Conservation (phyloP, 2,888 invertebrate species). For the Malachius bipustulatus region DNA sequence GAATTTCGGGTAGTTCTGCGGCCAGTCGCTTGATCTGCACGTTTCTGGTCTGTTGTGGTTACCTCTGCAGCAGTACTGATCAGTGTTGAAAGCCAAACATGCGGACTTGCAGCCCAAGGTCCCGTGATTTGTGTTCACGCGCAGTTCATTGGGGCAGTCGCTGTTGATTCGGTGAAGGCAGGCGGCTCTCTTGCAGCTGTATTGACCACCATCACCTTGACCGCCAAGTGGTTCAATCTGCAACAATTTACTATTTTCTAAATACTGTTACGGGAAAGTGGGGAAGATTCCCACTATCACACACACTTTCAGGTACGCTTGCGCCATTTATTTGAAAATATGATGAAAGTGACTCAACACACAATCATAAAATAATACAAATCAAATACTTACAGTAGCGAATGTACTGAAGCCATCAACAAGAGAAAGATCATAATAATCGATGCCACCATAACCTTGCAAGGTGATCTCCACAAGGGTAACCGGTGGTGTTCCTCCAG, state of each 20-base stretch:
- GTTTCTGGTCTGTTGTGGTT: slow-evolving; percentile 31
- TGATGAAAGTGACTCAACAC: too few species aligned
- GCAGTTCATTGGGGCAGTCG: slow-evolving; percentile 32
- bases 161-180: slow-evolving; percentile 30
- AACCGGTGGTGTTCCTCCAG: slow-evolving; percentile 32
- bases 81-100: slow-evolving; percentile 34
- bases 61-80: slow-evolving; percentile 37
- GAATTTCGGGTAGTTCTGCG: slow-evolving; percentile 28
- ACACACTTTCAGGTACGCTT: too few species aligned
- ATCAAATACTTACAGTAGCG: slow-evolving; percentile 23
- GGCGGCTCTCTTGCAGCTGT: slow-evolving; percentile 30
- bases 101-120: slow-evolving; percentile 37
- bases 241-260: too few species aligned
- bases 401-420: slow-evolving; percentile 38
- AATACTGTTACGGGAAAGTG: too few species aligned
- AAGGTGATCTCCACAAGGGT: slow-evolving; percentile 34
- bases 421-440: slow-evolving; percentile 38
- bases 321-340: too few species aligned
- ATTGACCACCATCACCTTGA: slow-evolving; percentile 23
- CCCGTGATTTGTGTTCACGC: slow-evolving; percentile 20
- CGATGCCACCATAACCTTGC: slow-evolving; percentile 28
- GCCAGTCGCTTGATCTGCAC: slow-evolving; percentile 29
- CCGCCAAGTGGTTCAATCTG: slow-evolving; percentile 24
- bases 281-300: too few species aligned
- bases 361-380: too few species aligned